Evolutionary conservation across 2,888 invertebrate species (phyloP).

Genomic region (Choristoneura rosaceana): DNA sequence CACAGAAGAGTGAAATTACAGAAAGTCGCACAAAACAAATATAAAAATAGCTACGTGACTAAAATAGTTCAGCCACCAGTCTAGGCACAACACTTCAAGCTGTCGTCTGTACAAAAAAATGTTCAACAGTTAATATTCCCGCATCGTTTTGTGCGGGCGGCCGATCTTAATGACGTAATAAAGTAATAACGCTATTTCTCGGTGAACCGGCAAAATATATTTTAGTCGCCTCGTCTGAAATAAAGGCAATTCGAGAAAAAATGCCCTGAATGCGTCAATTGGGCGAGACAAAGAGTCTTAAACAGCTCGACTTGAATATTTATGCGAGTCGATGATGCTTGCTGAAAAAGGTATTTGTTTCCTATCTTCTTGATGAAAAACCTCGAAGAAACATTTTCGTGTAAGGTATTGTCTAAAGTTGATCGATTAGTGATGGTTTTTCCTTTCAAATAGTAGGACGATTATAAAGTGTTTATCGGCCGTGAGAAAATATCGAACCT

Average conservation of each 20-base stretch:
- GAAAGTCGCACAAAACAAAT: too few species aligned
- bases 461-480: too few species aligned
- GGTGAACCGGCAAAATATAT: background rate
- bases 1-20: too few species aligned
- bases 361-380: slow-evolving; percentile 4
- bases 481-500: too few species aligned
- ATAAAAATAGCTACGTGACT: too few species aligned
- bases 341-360: background rate
- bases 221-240: slow-evolving; percentile 26
- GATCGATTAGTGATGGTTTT: too few species aligned
- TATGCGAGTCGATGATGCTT: slow-evolving; percentile 17
- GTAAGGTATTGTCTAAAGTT: background rate
- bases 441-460: too few species aligned
- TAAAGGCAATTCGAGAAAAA: slow-evolving; percentile 4
- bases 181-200: slow-evolving; percentile 11
- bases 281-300: slow-evolving; percentile 10
- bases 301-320: slow-evolving; percentile 15
- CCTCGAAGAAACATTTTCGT: background rate
- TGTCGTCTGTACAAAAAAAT: too few species aligned
- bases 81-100: too few species aligned
- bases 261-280: slow-evolving; percentile 6
- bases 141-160: background rate
- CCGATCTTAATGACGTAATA: background rate
- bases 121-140: too few species aligned
- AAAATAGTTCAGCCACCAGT: too few species aligned